Percentiles rank a stretch among this genome's conserved stretches.
Evolutionary conservation across 2,113 vertebrate species (phyloP).

Genomic region (Colaptes auratus): DNA sequence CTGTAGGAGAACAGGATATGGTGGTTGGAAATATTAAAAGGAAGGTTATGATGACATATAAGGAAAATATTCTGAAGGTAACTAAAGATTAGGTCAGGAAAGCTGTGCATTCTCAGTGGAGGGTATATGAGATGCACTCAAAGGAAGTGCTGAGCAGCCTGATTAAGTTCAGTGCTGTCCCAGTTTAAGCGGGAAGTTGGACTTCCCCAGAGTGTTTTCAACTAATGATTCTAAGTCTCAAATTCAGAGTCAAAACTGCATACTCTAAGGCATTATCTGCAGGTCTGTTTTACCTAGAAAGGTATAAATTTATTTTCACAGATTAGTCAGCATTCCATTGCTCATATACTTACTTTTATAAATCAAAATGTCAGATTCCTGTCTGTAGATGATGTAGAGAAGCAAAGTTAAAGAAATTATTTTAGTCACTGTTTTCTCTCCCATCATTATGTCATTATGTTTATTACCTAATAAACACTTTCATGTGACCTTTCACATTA

Average conservation of each 20-base stretch:
- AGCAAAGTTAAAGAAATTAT: not conserved
- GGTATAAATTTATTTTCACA: not conserved
- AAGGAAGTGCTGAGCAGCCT: not conserved
- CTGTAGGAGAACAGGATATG: not conserved
- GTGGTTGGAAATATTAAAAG: not conserved
- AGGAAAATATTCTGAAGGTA: not conserved
- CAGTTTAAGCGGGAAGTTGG: not conserved
- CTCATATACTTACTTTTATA: not conserved
- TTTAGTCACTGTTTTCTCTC: not conserved
- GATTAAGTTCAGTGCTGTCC: not conserved
- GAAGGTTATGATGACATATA: not conserved
- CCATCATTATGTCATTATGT: not conserved
- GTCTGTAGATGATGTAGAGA: not conserved
- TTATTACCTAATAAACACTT: not conserved
- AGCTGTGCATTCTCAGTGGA: not conserved
- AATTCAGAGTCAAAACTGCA: not conserved
- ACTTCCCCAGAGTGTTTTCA: not conserved
- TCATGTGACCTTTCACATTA: fast-evolving
- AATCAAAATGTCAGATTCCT: not conserved
- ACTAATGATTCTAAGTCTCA: fast-evolving
- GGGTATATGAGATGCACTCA: not conserved
- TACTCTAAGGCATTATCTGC: not conserved
- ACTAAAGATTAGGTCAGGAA: not conserved
- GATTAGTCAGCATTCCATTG: too few relatives aligned
- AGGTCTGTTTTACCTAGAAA: not conserved